Evolutionary conservation across 2,888 invertebrate genomes (phyloP).

Genomic region (Smittia aterrima): DNA sequence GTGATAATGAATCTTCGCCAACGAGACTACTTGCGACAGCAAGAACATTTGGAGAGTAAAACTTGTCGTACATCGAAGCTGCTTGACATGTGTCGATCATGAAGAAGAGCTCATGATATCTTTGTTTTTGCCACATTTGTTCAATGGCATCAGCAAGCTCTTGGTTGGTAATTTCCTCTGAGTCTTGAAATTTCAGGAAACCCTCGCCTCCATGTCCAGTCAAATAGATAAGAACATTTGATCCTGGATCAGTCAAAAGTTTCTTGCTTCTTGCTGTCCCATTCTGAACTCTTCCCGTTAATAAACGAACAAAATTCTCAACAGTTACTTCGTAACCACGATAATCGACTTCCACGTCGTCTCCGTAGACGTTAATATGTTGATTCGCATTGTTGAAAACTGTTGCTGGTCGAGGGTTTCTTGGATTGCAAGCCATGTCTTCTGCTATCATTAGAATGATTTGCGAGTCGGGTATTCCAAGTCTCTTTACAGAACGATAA

Average conservation of each 20-base stretch:
- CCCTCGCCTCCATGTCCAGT: conserved; percentile 98
- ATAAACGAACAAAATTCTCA: conserved; percentile 93
- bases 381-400: conserved; percentile 98
- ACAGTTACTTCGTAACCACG: conserved; percentile 95
- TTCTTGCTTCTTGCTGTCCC: conserved; percentile 95
- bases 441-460: conserved; percentile 99
- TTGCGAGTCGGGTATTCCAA: conserved; percentile 98
- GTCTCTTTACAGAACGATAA: conserved; percentile 93
- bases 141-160: conserved; percentile 98
- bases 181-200: conserved; percentile 98
- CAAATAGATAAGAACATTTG: conserved; percentile 94
- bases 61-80: conserved; percentile 96
- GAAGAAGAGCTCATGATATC: conserved; percentile 97
- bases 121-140: conserved; percentile 99
- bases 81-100: conserved; percentile 99
- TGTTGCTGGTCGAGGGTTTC: conserved; percentile 96
- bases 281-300: conserved; percentile 89
- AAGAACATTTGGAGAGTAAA: conserved; percentile 96
- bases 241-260: conserved; percentile 91
- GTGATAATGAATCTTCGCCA: conserved; percentile 98
- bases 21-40: conserved; percentile 96
- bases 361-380: conserved; percentile 97
- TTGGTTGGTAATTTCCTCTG: conserved; percentile 97
- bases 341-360: conserved; percentile 99
- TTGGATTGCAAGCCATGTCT: conserved; percentile 98